Evolutionary conservation across 1,140 invertebrate species (phyloP), one percentile per base, ranked within the genome.

Genomic region (Wasmannia auropunctata): DNA sequence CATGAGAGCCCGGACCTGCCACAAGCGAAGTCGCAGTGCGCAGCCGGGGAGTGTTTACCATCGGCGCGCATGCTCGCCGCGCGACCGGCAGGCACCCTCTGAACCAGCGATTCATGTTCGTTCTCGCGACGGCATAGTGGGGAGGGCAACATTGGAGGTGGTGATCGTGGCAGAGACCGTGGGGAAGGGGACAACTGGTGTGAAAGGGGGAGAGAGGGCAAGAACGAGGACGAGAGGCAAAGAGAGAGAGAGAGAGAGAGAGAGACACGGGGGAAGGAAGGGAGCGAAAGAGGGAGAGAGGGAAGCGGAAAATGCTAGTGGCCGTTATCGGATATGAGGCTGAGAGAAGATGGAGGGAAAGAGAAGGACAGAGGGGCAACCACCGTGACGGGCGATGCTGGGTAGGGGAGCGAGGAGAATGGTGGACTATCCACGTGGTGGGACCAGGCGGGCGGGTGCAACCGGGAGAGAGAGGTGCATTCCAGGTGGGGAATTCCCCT

Each of bases 31-130:
- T 88, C 89, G 88, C 91, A 93, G 93, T 95, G 94, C 93, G 94
- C 92, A 95, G 92, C 87, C 72, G 87, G 92, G 93, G 93, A 93
- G 93, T 94, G 93, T 94, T 94, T 94, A 95, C 93, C 91, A 94
- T 93, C 91, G 90, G 63, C 72, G 91, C 93, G 93, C 94, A 90
- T 94, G 94, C 94, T 93, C 92, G 28, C 31, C 76, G 67, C 77
- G 40, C 65, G 28, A 79, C 86, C 49, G 58, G 19, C 80, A 79
- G 63, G 37, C 63, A 84, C 87, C 91, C 91, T 86, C 75, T 79
- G 28, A 63, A 51, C 28, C 74, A 72, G 40, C 58, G 90, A 90
- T 91, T 85, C 87, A 86, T 74, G 81, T 54, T 85, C 87, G 72
- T 65, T 49, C 60, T 19, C 31, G 67, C 51, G 46, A 31, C 43